These are phyloP conservation scores for Castor canadensis DNA, from an alignment of 2,113 vertebrate species.

Conservation along the genomic window DNA sequence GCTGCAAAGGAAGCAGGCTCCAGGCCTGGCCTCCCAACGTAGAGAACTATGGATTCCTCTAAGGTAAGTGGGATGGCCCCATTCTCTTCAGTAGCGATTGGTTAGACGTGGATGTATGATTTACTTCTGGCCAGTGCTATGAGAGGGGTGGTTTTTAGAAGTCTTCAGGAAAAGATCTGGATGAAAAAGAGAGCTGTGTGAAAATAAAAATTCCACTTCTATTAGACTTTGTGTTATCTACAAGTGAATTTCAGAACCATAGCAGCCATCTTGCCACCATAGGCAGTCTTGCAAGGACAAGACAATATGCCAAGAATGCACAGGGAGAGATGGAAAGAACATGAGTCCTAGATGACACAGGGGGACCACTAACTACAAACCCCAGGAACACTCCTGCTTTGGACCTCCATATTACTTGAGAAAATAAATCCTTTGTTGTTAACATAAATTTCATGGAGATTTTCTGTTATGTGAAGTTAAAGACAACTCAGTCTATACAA, in stretches of 20 bases:
- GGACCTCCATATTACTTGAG: not conserved
- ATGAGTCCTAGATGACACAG: not conserved
- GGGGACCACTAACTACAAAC: not conserved
- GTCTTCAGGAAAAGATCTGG: not conserved
- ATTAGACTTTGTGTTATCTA: not conserved
- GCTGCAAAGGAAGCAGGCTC: not conserved
- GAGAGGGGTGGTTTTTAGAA: not conserved
- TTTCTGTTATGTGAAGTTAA: constrained; percentile 51
- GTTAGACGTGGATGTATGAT: not conserved
- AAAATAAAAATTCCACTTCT: constrained; percentile 18
- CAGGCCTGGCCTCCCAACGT: not conserved
- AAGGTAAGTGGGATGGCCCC: not conserved
- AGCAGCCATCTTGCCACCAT: not conserved
- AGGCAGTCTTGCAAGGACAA: not conserved
- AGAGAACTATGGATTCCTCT: not conserved
- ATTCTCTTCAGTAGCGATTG: not conserved
- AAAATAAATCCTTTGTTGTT: constrained; percentile 32
- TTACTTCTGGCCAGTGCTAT: constrained; percentile 11
- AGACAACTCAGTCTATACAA: constrained; percentile 7
- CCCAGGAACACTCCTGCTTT: not conserved
- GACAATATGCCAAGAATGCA: not conserved
- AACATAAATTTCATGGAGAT: not conserved
- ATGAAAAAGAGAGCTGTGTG: not conserved
- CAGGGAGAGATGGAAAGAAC: not conserved
- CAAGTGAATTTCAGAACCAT: constrained; percentile 23